phyloP scores from a whole-genome alignment of 2,797 vertebrate genomes.

The Sparus aurata region DNA sequence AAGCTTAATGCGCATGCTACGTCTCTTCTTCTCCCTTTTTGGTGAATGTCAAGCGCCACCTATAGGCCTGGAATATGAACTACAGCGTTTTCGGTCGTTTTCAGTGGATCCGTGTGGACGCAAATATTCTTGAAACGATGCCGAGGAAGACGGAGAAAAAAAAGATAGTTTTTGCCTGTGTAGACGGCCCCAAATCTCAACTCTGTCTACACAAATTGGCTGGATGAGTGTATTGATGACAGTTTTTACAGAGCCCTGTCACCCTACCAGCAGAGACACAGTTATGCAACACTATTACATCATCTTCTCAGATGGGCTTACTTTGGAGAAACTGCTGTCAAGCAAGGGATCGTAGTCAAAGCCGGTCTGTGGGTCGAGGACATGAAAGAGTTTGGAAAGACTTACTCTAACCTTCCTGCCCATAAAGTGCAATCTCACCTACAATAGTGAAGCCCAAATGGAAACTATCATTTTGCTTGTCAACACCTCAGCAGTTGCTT shows the following conservation, averaged over 20 bases:
- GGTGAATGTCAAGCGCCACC: too few relatives aligned
- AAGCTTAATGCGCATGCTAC: too few relatives aligned
- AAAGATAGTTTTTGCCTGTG: too few relatives aligned
- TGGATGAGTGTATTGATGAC: conserved; percentile 3
- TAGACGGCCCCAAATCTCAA: too few relatives aligned
- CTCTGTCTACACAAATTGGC: background rate
- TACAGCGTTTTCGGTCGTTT: too few relatives aligned
- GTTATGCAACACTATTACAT: conserved; percentile 24
- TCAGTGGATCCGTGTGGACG: too few relatives aligned
- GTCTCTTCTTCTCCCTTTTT: too few relatives aligned
- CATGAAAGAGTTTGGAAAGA: conserved; percentile 60
- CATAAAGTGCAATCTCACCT: conserved; percentile 66
- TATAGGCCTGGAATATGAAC: too few relatives aligned
- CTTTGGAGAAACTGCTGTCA: conserved; percentile 48
- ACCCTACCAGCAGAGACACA: conserved; percentile 10
- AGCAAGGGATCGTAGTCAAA: conserved; percentile 1
- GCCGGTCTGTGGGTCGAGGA: conserved; percentile 16
- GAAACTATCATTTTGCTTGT: conserved; percentile 76
- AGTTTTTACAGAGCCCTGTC: background rate
- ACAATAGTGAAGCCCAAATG: conserved; percentile 58
- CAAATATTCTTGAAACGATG: too few relatives aligned
- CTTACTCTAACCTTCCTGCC: conserved; percentile 49
- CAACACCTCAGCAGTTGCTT: conserved; percentile 69
- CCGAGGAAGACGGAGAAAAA: too few relatives aligned
- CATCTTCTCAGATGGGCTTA: conserved; percentile 19